phyloP scores from a whole-genome alignment of 2,888 invertebrate species.

The Gortyna flavago region DNA sequence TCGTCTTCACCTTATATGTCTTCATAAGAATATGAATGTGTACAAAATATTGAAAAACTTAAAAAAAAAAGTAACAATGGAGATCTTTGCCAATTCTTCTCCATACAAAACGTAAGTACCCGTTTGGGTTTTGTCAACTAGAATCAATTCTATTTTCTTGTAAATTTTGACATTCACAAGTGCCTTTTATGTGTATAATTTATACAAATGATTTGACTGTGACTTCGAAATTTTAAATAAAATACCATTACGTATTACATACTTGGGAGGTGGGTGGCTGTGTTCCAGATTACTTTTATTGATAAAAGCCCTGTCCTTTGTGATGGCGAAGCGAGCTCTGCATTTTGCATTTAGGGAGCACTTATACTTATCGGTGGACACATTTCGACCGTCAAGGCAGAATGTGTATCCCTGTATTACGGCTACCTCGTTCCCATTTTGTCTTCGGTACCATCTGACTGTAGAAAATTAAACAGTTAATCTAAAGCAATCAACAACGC shows the following conservation, averaged over 20 bases:
- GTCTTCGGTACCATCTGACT: conserved; percentile 60
- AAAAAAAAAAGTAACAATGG: background rate
- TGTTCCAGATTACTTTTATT: conserved; percentile 22
- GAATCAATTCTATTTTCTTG: background rate
- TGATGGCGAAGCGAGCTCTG: conserved; percentile 35
- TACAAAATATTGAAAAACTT: no score
- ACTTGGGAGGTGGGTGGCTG: conserved; percentile 10
- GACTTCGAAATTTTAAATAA: conserved; percentile 12
- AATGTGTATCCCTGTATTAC: conserved; percentile 72
- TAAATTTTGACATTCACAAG: background rate
- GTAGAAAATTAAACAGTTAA: conserved; percentile 8
- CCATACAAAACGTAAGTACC: no score
- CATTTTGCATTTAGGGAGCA: conserved; percentile 22
- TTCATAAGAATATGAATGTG: background rate
- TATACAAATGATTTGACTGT: background rate
- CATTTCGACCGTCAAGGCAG: conserved; percentile 34
- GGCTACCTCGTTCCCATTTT: conserved; percentile 65
- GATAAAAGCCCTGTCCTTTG: conserved; percentile 13
- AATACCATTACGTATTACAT: conserved; percentile 16
- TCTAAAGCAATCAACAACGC: background rate
- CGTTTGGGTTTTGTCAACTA: background rate
- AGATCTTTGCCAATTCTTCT: background rate
- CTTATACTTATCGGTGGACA: conserved; percentile 15
- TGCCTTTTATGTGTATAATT: background rate
- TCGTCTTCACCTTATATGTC: background rate